These are phyloP conservation scores for Halcyon leucocephala DNA, from an alignment of 2,797 vertebrate genomes.

Conservation along the genomic window DNA sequence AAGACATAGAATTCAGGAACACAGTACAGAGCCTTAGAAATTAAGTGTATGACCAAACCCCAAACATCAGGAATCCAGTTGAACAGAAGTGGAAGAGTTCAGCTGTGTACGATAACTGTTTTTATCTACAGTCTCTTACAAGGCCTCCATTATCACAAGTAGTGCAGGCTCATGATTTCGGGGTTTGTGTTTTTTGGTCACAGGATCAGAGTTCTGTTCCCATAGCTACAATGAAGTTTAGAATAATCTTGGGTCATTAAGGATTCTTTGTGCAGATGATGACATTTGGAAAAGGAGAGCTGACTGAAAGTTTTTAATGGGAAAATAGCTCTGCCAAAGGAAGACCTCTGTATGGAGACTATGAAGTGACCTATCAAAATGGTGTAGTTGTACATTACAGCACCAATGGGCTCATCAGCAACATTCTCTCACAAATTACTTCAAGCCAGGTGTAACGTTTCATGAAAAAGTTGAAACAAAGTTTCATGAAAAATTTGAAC, in stretches of 20 bases:
- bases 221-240: not conserved
- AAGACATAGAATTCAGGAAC: not conserved
- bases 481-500: not conserved
- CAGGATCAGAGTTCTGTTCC: not conserved
- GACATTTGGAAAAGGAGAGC: not conserved
- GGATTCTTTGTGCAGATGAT: not conserved
- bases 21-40: not conserved
- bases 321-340: not conserved
- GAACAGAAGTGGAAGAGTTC: not conserved
- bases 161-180: not conserved
- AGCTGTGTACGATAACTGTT: not conserved
- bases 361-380: not conserved
- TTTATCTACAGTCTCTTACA: not conserved
- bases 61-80: not conserved
- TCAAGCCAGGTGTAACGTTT: not conserved
- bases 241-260: not conserved
- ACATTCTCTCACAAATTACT: not conserved
- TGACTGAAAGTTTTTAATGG: not conserved
- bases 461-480: not conserved
- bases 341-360: not conserved
- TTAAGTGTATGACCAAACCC: not conserved
- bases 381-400: not conserved
- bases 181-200: not conserved
- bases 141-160: not conserved
- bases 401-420: not conserved